Percentiles rank a stretch among this genome's conserved stretches.
Conservation (phyloP, 2,888 invertebrate species). For the Dysmachus trigonus region DNA sequence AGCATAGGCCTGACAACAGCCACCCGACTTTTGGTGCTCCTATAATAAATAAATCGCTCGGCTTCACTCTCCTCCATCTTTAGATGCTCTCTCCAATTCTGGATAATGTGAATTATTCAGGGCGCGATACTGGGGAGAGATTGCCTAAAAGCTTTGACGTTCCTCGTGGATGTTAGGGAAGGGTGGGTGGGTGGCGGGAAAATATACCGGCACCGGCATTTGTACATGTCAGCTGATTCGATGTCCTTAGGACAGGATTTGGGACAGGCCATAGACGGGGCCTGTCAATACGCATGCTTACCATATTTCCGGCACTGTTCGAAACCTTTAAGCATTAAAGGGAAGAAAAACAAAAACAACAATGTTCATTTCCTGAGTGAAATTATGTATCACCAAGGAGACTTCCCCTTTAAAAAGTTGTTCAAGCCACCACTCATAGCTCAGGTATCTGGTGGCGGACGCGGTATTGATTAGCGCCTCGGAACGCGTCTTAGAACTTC, state of each 20-base stretch:
- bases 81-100: not conserved
- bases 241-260: conserved; percentile 5
- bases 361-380: conserved; percentile 7
- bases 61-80: not conserved
- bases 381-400: not conserved
- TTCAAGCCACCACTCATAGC: not conserved
- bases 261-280: not conserved
- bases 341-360: not conserved
- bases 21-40: not conserved
- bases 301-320: conserved; percentile 17
- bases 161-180: not conserved
- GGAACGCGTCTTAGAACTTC: not conserved
- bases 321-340: conserved; percentile 3
- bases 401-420: conserved; percentile 9
- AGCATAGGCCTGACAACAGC: conserved; percentile 42
- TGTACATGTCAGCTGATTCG: conserved; percentile 24
- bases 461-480: not conserved
- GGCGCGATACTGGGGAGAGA: not conserved
- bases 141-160: not conserved
- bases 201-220: conserved; percentile 4
- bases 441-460: not conserved
- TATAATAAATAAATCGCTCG: conserved; percentile 2
- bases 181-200: not conserved
- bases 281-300: not conserved
- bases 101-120: not conserved